Evolutionary conservation across 2,888 invertebrate species (phyloP).

Genomic region (Hoplodrina ambigua): DNA sequence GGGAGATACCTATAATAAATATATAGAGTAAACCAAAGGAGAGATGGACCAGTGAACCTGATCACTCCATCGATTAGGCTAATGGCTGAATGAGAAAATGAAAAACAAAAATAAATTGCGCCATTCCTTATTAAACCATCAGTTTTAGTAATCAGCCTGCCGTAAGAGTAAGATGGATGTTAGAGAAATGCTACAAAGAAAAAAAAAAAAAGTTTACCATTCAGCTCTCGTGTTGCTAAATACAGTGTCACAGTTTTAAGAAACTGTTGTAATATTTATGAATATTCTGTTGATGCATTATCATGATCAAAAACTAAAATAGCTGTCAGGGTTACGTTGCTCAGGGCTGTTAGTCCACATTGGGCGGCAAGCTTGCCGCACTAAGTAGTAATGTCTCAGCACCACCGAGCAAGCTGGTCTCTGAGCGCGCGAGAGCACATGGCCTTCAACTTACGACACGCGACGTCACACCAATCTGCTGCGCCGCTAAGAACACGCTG

Average conservation of each 20-base stretch:
- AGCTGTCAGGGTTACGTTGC: neutral
- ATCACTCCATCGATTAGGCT: no score
- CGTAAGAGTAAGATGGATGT: no score
- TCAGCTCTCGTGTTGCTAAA: no score
- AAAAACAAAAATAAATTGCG: no score
- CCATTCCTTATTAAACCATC: no score
- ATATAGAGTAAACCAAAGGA: no score
- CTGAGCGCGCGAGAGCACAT: conserved; percentile 11
- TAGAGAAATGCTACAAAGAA: no score
- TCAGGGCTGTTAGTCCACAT: neutral
- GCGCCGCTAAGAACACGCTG: conserved; percentile 49
- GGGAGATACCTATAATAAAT: no score
- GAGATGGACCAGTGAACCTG: no score
- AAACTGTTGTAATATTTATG: neutral
- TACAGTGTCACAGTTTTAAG: neutral
- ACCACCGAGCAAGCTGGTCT: conserved; percentile 14
- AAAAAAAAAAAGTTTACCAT: no score
- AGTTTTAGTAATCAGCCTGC: no score
- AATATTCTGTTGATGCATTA: neutral
- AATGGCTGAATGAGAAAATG: no score
- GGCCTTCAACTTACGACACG: conserved; percentile 61
- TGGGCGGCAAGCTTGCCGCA: neutral
- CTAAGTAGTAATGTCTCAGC: conserved; percentile 6
- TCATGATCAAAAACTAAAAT: neutral
- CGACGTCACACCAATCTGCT: conserved; percentile 12